phyloP scores from a whole-genome alignment of 1,140 invertebrate genomes.

The Drosophila pruinosa region DNA sequence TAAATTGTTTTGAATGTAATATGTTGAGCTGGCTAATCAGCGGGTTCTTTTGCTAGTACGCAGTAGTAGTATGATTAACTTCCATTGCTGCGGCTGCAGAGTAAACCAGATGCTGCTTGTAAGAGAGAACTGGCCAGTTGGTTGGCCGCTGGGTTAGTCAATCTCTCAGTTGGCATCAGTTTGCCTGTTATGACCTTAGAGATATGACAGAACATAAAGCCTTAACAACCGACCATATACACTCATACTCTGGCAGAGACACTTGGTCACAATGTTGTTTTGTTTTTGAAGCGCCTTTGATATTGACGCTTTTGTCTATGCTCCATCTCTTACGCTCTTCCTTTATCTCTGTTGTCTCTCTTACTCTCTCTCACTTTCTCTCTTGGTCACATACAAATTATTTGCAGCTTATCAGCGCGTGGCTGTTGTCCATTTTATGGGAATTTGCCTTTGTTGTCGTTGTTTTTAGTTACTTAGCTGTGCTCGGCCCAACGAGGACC shows the following conservation, averaged over 20 bases:
- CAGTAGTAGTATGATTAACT: slow-evolving; percentile 2
- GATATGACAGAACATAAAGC: slow-evolving; percentile 63
- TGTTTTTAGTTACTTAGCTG: slow-evolving; percentile 70
- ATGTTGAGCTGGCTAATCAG: too few relatives aligned
- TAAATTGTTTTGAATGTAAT: too few relatives aligned
- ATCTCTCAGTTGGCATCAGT: slow-evolving; percentile 34
- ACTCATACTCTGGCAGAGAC: slow-evolving; percentile 2
- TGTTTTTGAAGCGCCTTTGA: slow-evolving; percentile 67
- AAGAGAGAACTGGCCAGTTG: not conserved
- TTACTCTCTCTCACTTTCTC: not conserved
- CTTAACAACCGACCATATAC: slow-evolving; percentile 41
- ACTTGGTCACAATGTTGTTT: slow-evolving; percentile 36
- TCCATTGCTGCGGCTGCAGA: not conserved
- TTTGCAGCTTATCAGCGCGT: slow-evolving; percentile 78
- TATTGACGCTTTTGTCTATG: slow-evolving; percentile 60
- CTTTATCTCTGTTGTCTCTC: not conserved
- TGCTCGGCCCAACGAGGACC: not conserved
- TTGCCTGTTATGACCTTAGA: slow-evolving; percentile 30
- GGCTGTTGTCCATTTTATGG: slow-evolving; percentile 78
- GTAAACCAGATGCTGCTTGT: slow-evolving; percentile 4
- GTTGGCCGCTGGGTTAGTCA: slow-evolving; percentile 1
- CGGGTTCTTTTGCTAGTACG: too few relatives aligned
- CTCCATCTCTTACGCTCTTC: not conserved
- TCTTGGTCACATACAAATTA: slow-evolving; percentile 63
- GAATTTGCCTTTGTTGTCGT: slow-evolving; percentile 73